These are phyloP conservation scores for Diabrotica virgifera DNA, from an alignment of 1,140 invertebrate genomes.

Conservation along the genomic window DNA sequence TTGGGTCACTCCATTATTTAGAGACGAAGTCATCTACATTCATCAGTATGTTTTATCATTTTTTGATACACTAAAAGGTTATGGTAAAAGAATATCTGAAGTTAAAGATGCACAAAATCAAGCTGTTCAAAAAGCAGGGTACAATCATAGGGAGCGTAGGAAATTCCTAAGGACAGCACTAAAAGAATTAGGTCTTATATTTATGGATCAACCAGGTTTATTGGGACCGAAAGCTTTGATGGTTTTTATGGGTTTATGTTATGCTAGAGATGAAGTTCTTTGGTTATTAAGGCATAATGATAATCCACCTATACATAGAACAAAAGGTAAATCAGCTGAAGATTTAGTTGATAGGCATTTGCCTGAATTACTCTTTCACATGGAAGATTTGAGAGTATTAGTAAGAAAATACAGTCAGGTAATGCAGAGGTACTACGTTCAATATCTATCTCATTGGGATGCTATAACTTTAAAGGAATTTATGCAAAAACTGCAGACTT, in stretches of 20 bases:
- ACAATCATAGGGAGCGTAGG: constrained; percentile 88
- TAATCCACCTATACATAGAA: constrained; percentile 84
- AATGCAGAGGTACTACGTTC: constrained; percentile 96
- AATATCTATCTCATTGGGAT: constrained; percentile 95
- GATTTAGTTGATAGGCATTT: constrained; percentile 91
- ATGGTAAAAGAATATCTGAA: constrained; percentile 87
- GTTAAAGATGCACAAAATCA: constrained; percentile 92
- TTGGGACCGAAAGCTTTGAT: constrained; percentile 95
- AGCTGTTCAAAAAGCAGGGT: constrained; percentile 84
- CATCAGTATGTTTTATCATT: constrained; percentile 91
- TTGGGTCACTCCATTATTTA: constrained; percentile 91
- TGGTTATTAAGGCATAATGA: constrained; percentile 96
- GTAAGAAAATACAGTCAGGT: constrained; percentile 95
- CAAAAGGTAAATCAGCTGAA: constrained; percentile 79
- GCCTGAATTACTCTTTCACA: constrained; percentile 96
- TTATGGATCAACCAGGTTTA: constrained; percentile 96
- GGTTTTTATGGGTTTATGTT: constrained; percentile 93
- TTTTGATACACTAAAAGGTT: constrained; percentile 95
- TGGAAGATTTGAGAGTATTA: constrained; percentile 92
- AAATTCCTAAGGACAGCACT: constrained; percentile 95
- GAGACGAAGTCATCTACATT: constrained; percentile 96
- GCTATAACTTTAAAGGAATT: constrained; percentile 87
- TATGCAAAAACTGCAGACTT: constrained; percentile 81
- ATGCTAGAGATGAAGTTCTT: constrained; percentile 93
- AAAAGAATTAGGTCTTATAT: constrained; percentile 91